Conservation (phyloP, 2,113 vertebrate genomes). For the Ia io region DNA sequence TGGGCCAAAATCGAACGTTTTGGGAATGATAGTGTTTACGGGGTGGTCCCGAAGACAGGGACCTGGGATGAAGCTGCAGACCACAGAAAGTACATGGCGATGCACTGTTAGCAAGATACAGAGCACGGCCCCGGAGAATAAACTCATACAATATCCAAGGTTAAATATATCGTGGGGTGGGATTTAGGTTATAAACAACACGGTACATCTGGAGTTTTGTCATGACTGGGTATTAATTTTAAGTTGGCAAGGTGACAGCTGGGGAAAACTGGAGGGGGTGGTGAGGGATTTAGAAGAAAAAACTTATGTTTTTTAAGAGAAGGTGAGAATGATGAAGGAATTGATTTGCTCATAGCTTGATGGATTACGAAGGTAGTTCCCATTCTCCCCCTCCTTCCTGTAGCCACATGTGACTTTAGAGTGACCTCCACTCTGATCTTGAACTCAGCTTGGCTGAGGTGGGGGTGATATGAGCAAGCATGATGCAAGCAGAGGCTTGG, state of each 20-base stretch:
- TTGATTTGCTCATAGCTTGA: rapidly evolving
- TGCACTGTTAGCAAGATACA: rapidly evolving
- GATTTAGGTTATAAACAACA: not conserved
- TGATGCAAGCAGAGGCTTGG: not conserved
- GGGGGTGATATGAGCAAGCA: not conserved
- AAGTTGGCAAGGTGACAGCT: not conserved
- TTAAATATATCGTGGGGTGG: not conserved
- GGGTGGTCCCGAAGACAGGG: not conserved
- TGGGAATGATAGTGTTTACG: rapidly evolving
- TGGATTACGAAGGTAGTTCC: rapidly evolving
- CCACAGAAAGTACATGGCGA: rapidly evolving
- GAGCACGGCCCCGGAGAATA: not conserved
- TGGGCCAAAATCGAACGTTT: not conserved
- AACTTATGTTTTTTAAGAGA: not conserved
- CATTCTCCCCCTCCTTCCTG: rapidly evolving
- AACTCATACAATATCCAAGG: not conserved
- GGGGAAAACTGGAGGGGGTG: not conserved
- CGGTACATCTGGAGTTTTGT: not conserved
- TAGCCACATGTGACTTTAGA: rapidly evolving
- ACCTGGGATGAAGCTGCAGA: rapidly evolving
- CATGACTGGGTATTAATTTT: not conserved
- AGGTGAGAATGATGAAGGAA: not conserved
- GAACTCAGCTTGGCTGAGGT: not conserved
- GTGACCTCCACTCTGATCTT: not conserved
- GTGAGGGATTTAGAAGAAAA: not conserved